Evolutionary conservation across 2,113 vertebrate species (phyloP).

Genomic region (Hypocryptadius cinnamomeus): DNA sequence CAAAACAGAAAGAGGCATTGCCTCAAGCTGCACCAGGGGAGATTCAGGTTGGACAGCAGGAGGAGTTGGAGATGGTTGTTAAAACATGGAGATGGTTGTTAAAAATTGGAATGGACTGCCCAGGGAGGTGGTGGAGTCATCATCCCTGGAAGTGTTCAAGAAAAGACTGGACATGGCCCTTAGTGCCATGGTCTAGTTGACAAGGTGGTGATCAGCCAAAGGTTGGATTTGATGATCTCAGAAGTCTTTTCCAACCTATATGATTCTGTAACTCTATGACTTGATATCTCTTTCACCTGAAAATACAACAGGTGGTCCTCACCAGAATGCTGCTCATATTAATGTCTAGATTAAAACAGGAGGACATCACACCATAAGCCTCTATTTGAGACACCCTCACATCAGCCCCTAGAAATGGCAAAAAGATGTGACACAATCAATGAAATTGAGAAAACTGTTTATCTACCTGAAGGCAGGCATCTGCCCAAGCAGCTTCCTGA

Average conservation of each 20-base stretch:
- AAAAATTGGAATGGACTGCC: background rate
- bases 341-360: background rate
- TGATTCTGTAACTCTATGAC: background rate
- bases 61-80: background rate
- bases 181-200: background rate
- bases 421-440: background rate
- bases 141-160: background rate
- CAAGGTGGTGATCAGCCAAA: background rate
- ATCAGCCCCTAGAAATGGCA: background rate
- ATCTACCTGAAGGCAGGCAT: background rate
- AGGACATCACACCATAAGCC: background rate
- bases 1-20: background rate
- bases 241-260: background rate
- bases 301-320: background rate
- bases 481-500: background rate
- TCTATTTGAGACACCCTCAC: background rate
- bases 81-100: background rate
- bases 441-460: background rate
- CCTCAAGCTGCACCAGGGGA: background rate
- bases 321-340: background rate
- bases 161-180: background rate
- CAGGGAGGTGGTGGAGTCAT: background rate
- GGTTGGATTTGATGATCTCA: background rate
- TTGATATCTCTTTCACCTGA: background rate
- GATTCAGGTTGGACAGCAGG: background rate